A percentile compares a stretch with the other conserved stretches of the same genome.
phyloP scores from a whole-genome alignment of 2,888 invertebrate genomes.

The Hypomecis atomaria region DNA sequence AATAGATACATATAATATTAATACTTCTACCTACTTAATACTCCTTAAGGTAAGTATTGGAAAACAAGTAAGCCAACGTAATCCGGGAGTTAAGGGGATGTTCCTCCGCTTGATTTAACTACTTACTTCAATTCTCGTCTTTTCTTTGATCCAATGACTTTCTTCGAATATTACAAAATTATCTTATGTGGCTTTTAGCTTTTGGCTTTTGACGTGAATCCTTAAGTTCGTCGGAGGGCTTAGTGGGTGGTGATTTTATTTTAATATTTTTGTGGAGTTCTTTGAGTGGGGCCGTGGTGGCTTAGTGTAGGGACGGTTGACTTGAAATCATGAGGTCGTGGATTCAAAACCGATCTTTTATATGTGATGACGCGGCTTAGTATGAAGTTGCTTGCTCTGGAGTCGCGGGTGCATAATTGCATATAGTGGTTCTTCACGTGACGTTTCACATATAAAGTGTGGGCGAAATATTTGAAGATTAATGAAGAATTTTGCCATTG shows the following conservation, averaged over 20 bases:
- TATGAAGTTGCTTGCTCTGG: too few species aligned
- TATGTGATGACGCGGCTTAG: too few species aligned
- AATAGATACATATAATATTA: slow-evolving; percentile 5
- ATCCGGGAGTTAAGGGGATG: slow-evolving; percentile 19
- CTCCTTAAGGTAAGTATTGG: slow-evolving; percentile 15
- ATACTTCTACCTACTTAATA: slow-evolving; percentile 15
- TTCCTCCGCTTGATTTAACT: slow-evolving; percentile 19
- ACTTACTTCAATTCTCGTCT: slow-evolving; percentile 21
- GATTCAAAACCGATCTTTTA: too few species aligned
- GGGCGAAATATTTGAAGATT: too few species aligned
- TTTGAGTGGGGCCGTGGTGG: too few species aligned
- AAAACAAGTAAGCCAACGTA: slow-evolving; percentile 23
- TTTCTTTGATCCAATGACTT: slow-evolving; percentile 21
- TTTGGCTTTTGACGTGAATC: not conserved
- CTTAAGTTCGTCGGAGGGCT: slow-evolving; percentile 1
- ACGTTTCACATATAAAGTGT: too few species aligned
- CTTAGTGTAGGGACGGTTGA: too few species aligned
- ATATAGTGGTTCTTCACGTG: too few species aligned
- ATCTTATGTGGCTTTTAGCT: slow-evolving; percentile 12
- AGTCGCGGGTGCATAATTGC: too few species aligned
- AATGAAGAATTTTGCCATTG: too few species aligned
- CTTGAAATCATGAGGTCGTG: too few species aligned
- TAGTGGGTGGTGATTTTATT: not conserved
- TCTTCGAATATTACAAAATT: slow-evolving; percentile 16
- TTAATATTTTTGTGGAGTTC: not conserved